Evolutionary conservation across 23 tunicate genomes (phyloP).

Genomic region (Halocynthia aurantium): DNA sequence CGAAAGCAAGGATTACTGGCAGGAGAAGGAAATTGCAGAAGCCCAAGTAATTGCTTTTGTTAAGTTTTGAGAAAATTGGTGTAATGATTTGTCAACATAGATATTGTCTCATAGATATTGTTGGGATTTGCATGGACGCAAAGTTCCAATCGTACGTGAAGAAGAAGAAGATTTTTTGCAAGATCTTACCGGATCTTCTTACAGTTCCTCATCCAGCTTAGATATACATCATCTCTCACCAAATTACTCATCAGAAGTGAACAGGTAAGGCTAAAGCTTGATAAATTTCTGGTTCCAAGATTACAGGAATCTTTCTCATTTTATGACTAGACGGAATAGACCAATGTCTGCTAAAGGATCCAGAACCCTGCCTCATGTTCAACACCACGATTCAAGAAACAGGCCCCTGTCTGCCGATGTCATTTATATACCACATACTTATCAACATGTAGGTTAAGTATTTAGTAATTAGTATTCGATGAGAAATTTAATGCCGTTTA

Average conservation of each 20-base stretch:
- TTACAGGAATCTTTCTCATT: not conserved
- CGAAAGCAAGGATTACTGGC: not conserved
- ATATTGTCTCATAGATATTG: slow-evolving; percentile 51
- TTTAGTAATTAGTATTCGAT: not conserved
- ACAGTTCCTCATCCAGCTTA: not conserved
- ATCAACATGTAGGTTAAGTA: not conserved
- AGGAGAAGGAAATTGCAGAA: not conserved
- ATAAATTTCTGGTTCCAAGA: no score
- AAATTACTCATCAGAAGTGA: not conserved
- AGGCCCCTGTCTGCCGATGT: slow-evolving; percentile 18
- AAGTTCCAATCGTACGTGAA: slow-evolving; percentile 19
- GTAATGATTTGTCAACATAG: not conserved
- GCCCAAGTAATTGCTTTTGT: slow-evolving; percentile 35
- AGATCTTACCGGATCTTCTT: slow-evolving; percentile 7
- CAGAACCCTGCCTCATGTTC: not conserved
- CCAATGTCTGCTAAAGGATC: slow-evolving; percentile 28
- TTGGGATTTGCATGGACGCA: slow-evolving; percentile 75
- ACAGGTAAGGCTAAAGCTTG: no score
- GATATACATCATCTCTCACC: not conserved
- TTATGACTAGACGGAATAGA: slow-evolving; percentile 1
- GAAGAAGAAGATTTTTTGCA: slow-evolving; percentile 16
- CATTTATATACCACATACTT: slow-evolving; percentile 9
- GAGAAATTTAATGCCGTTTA: no score
- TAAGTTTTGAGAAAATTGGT: not conserved
- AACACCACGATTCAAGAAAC: not conserved